Base-by-base conservation (phyloP, 2,797 vertebrate species). In the Schizopygopsis pylzovi region DNA sequence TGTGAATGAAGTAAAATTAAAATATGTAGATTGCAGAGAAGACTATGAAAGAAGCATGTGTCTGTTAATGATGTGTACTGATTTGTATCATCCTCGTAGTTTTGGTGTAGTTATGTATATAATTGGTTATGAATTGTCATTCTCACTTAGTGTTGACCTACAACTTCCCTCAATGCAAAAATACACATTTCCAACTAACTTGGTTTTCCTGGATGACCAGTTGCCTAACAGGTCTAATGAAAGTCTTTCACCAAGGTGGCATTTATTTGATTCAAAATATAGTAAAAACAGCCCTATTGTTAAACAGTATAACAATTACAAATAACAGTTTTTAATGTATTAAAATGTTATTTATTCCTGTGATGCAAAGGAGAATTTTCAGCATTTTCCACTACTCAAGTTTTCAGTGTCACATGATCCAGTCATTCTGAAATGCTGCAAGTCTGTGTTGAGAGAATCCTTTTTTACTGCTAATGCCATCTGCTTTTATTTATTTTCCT, bases 101-200 rank as follows among this genome's bases (percentile, higher is more conserved):
- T 76, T 76, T 37, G 73, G 6, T 37, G 25, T 75, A 49, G 47
- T 52, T 75, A 12, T 52, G n/a, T 73, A 49, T 49, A 49, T 73
- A 28, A 72, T 52, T 37, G 9, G 9, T 56, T 39, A 37, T 39
- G 33, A 39, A 54, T 56, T 22, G 49, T 56, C 49, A 56, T 56
- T 76, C 18, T 37, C 28, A 52, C 16, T 20, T 52, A 75, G 18
- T 18, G 1, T 33, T 54, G 28, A 45, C 12, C 41, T 2, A 43
- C 6, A 71, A 75, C 47, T 54, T 37, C n/a, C 16, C 25, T 16
- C 45, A 18, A 28, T 28, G 16, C 73, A 37, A 54, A 73, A 37
- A 76, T 4, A 7, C 28, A 52, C 33, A 52, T 20, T 33, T 76
- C 11, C 13, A 52, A 52, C 4, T 18, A 33, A 18, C 15, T 28